phyloP scores from a whole-genome alignment of 2,113 vertebrate genomes.

The Gorsachius goisagi region DNA sequence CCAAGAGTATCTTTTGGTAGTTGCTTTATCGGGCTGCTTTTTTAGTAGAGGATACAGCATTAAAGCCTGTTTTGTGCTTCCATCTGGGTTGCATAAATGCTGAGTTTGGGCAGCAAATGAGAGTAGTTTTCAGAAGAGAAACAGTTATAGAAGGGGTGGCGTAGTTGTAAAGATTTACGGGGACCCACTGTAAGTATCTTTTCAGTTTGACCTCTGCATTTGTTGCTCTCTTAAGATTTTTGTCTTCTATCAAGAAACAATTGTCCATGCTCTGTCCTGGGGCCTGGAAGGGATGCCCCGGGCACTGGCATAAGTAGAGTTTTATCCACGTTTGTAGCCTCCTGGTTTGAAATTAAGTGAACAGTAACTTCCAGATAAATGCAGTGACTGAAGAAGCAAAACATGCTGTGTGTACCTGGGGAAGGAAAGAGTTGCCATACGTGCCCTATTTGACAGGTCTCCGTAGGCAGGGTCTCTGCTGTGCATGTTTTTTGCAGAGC shows the following conservation, averaged over 20 bases:
- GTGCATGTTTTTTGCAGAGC: neutral
- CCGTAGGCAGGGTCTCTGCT: neutral
- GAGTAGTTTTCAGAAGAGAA: neutral
- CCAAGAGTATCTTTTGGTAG: neutral
- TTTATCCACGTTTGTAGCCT: neutral
- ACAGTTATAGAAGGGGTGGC: neutral
- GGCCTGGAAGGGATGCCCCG: neutral
- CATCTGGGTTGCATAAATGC: neutral
- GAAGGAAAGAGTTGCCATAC: neutral
- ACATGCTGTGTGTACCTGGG: neutral
- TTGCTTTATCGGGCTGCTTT: neutral
- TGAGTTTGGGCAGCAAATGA: neutral
- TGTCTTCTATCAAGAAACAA: neutral
- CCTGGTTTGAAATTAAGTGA: neutral
- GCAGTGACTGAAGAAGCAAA: neutral
- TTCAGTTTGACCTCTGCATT: neutral
- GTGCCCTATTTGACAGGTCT: neutral
- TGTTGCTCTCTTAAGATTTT: neutral
- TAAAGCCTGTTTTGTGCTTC: neutral
- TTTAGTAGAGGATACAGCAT: neutral
- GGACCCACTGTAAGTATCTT: neutral
- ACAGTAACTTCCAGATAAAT: neutral
- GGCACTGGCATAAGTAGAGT: neutral
- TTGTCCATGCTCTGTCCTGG: neutral
- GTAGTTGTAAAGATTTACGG: neutral